These are phyloP conservation scores for Macquaria australasica DNA, from an alignment of 2,113 vertebrate genomes.

Conservation along the genomic window DNA sequence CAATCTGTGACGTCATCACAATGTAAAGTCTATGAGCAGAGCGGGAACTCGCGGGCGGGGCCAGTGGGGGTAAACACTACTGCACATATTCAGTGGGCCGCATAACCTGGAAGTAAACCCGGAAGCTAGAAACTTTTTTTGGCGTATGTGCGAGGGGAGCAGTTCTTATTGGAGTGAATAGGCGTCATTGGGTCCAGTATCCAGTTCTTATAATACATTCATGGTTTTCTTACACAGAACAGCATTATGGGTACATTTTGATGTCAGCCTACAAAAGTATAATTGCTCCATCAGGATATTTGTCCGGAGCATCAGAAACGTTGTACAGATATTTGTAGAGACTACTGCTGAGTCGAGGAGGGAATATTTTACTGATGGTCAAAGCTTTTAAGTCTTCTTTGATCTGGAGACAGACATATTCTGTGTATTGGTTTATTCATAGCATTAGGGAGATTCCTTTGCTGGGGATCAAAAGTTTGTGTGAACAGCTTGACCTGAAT, in stretches of 20 bases:
- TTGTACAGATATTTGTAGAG: neutral
- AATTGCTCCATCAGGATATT: neutral
- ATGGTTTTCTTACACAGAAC: neutral
- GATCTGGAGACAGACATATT: constrained; percentile 4
- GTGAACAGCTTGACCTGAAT: constrained; percentile 9
- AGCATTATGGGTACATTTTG: neutral
- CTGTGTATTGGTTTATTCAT: constrained; percentile 26
- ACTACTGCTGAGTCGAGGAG: neutral
- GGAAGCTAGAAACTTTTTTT: too few relatives aligned
- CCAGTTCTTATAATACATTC: too few relatives aligned
- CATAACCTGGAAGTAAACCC: too few relatives aligned
- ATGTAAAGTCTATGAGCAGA: too few relatives aligned
- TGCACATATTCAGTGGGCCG: too few relatives aligned
- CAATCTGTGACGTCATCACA: too few relatives aligned
- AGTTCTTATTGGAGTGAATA: too few relatives aligned
- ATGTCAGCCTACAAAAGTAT: neutral
- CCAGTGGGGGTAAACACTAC: too few relatives aligned
- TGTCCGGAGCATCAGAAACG: neutral
- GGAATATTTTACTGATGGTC: constrained; percentile 15
- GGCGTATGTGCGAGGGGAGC: too few relatives aligned
- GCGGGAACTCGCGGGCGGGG: too few relatives aligned
- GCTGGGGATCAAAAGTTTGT: neutral
- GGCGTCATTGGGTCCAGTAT: too few relatives aligned
- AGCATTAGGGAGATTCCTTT: constrained; percentile 10
- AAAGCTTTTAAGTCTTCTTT: constrained; percentile 27